A percentile compares a stretch with the other conserved stretches of the same genome.
phyloP scores from a whole-genome alignment of 2,113 vertebrate genomes.

The Anoura caudifer region DNA sequence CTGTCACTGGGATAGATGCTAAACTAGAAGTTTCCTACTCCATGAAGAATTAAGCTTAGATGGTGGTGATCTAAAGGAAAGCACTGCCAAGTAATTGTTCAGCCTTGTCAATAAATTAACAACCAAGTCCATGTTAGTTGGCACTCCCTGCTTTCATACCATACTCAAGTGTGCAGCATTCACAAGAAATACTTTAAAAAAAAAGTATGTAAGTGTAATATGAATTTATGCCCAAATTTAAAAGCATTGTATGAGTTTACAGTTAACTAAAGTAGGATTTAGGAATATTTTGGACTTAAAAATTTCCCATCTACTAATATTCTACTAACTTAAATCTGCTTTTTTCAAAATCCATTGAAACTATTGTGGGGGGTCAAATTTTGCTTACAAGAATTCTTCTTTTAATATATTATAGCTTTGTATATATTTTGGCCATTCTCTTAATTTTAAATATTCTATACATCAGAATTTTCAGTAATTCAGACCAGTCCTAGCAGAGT shows the following conservation, averaged over 20 bases:
- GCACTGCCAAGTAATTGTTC: background rate
- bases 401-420: background rate
- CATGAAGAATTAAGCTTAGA: background rate
- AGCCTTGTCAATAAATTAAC: background rate
- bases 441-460: background rate
- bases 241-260: background rate
- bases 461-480: background rate
- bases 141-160: background rate
- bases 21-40: background rate
- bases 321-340: background rate
- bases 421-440: background rate
- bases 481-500: background rate
- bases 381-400: background rate
- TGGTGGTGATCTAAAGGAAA: background rate
- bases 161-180: background rate
- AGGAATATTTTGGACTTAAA: constrained; percentile 2
- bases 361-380: background rate
- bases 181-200: background rate
- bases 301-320: background rate
- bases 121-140: background rate
- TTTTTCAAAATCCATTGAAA: background rate
- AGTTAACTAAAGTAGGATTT: background rate
- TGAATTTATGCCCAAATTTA: background rate
- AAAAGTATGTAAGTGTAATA: background rate
- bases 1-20: background rate